phyloP scores from a whole-genome alignment of 2,888 invertebrate species.

The Erpobdella octoculata region DNA sequence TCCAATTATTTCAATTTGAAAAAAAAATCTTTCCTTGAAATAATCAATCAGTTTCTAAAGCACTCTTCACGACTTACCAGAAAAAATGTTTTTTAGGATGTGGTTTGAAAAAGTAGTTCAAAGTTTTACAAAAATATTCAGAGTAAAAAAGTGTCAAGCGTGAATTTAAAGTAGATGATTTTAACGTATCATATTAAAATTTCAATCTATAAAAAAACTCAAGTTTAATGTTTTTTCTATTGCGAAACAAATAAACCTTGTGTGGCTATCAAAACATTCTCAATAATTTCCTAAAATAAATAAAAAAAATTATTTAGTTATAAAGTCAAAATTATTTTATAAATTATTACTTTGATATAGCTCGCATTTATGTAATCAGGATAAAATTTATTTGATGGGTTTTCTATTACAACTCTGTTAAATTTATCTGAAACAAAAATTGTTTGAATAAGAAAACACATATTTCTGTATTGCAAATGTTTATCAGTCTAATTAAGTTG shows the following conservation, averaged over 20 bases:
- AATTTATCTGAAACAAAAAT: conserved; percentile 60
- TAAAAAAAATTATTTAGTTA: neutral
- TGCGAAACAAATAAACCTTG: neutral
- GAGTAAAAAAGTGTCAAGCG: too few relatives aligned
- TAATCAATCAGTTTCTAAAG: neutral
- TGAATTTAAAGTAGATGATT: too few relatives aligned
- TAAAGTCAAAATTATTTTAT: neutral
- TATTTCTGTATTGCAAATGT: too few relatives aligned
- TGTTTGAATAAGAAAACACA: too few relatives aligned
- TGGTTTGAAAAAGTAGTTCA: too few relatives aligned
- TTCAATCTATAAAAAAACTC: too few relatives aligned
- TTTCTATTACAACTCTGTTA: conserved; percentile 60
- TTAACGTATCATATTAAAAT: too few relatives aligned
- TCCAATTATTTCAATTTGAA: too few relatives aligned
- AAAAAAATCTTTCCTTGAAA: too few relatives aligned
- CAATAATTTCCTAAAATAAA: neutral
- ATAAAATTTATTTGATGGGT: conserved; percentile 56
- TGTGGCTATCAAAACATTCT: neutral
- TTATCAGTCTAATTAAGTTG: too few relatives aligned
- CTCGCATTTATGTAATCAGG: conserved; percentile 71
- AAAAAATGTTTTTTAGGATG: too few relatives aligned
- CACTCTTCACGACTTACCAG: too few relatives aligned
- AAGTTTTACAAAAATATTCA: neutral
- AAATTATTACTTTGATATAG: conserved; percentile 60
- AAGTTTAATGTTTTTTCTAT: neutral